phyloP scores from a whole-genome alignment of 2,797 vertebrate species.

The Atherinosoma microstoma region DNA sequence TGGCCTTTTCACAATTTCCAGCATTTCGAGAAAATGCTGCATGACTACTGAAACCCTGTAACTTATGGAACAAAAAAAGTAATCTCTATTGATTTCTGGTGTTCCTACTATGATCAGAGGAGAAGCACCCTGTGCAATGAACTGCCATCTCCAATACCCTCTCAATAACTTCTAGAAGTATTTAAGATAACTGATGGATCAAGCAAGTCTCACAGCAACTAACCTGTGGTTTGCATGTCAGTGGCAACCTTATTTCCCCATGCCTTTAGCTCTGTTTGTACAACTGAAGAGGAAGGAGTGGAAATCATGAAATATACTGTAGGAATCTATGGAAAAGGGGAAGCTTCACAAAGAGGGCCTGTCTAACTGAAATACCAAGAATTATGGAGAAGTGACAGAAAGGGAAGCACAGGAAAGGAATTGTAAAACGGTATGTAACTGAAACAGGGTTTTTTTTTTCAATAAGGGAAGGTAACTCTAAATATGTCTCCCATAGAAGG shows the following conservation, averaged over 20 bases:
- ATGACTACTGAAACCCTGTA: background rate
- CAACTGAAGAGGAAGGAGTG: conserved; percentile 94
- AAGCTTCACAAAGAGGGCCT: conserved; percentile 87
- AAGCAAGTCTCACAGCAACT: conserved; percentile 54
- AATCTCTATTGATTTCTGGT: background rate
- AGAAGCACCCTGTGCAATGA: conserved; percentile 31
- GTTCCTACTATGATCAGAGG: conserved; percentile 39
- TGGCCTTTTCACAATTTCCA: conserved; percentile 16
- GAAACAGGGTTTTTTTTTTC: conserved; percentile 69
- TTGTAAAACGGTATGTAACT: conserved; percentile 85
- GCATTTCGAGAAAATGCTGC: background rate
- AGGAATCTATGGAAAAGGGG: conserved; percentile 97
- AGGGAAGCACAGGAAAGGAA: conserved; percentile 94
- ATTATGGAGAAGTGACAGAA: conserved; percentile 99
- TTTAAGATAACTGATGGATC: conserved; percentile 59
- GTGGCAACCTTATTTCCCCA: conserved; percentile 88
- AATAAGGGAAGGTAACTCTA: conserved; percentile 53
- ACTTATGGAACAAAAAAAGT: background rate
- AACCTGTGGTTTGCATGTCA: conserved; percentile 83
- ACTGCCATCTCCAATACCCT: conserved; percentile 49
- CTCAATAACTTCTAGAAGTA: conserved; percentile 44
- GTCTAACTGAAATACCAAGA: conserved; percentile 93
- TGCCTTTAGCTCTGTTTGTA: conserved; percentile 82
- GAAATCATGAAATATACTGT: conserved; percentile 93
- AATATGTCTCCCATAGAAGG: conserved; percentile 40